Base-by-base conservation (phyloP, 2,888 invertebrate genomes). In the Sesia bembeciformis region DNA sequence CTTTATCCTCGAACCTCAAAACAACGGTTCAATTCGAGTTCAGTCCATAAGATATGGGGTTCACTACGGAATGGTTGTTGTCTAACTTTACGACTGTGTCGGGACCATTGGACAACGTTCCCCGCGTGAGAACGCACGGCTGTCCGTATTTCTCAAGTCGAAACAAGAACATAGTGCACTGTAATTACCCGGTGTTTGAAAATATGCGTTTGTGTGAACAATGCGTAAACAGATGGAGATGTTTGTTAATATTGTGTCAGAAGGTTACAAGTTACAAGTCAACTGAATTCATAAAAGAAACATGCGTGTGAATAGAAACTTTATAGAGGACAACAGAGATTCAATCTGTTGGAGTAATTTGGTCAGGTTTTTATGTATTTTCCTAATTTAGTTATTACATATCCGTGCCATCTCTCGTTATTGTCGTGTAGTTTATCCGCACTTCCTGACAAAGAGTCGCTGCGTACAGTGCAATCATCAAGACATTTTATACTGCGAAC, bases 171-270 rank as follows among this genome's bases (percentile, higher is more conserved):
- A 49, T 40, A 8, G 40, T 62, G 58, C 68, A 66, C 62, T 61
- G 66, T 74, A 72, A 76, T 77, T 74, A 67, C 62, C 59, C 68
- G 62, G 68, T 83, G 77, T 84, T 83, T 83, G 78, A 76, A 77
- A 82, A 84, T 79, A 77, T 67, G 67, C 63, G 67, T 68, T 69
- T 57, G 50, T 49, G 23, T 23, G 23, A 52, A 52, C 40, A 40
- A 52, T 40, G 52, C 23, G 40, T n/a, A 52, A 23, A 42, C 46
- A 52, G 39, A 43, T 42, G 46, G 41, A 42, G 39, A 42, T 43
- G 42, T 23, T 41, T 42, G 43, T 38, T n/a, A n/a, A 52, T 23
- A 40, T 4, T 51, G 51, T 51, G 51, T 51, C 23, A 23, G 23
- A 23, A 2, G 23, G 23, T 23, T 23, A 23, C 23, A 23, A 23